Percentiles rank a stretch among this genome's conserved stretches.
Conservation (phyloP, 2,113 vertebrate species). For the Malurus alboscapulatus region DNA sequence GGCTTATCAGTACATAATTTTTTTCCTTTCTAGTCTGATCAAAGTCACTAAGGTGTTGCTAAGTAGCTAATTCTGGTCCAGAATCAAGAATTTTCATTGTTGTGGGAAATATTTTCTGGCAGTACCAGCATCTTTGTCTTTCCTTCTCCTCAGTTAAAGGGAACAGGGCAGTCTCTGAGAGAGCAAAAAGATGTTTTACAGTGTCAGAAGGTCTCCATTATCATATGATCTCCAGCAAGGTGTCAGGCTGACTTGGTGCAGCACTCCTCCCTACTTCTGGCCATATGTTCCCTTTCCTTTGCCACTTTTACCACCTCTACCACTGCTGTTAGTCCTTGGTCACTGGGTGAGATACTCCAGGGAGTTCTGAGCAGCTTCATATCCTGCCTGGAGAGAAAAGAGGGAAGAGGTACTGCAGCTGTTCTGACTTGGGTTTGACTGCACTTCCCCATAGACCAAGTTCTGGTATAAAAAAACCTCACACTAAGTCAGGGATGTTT, state of each 20-base stretch:
- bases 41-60: not conserved
- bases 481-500: not conserved
- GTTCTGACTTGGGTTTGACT: not conserved
- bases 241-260: not conserved
- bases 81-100: not conserved
- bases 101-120: not conserved
- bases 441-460: not conserved
- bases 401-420: not conserved
- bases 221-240: not conserved
- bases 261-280: not conserved
- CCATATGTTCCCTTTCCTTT: constrained; percentile 9
- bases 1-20: not conserved
- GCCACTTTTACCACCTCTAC: not conserved
- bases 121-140: not conserved
- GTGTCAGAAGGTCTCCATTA: not conserved
- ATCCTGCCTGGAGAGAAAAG: not conserved
- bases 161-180: not conserved
- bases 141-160: not conserved
- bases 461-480: not conserved
- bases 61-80: not conserved
- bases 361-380: not conserved
- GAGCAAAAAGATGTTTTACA: not conserved
- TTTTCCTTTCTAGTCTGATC: not conserved
- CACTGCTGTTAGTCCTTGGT: not conserved
- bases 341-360: not conserved